Conservation (phyloP, 2,113 vertebrate species). For the Desmodus rotundus region DNA sequence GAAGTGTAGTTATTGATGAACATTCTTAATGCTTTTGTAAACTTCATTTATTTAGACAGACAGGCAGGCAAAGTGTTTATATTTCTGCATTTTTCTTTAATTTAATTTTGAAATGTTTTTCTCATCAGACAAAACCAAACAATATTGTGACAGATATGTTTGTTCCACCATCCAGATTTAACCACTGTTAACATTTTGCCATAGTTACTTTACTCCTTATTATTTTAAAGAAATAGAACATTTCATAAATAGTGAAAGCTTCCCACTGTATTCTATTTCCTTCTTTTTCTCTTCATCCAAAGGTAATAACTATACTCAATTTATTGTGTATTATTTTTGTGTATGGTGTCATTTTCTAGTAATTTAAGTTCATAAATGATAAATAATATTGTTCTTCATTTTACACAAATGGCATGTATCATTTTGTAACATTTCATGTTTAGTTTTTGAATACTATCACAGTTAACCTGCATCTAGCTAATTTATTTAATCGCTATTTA, state of each 20-base stretch:
- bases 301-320: background rate
- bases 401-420: background rate
- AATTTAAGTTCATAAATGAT: background rate
- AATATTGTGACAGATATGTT: background rate
- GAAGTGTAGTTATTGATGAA: background rate
- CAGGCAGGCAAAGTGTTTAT: background rate
- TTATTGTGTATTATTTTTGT: background rate
- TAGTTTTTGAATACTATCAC: background rate
- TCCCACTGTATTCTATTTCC: background rate
- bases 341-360: background rate
- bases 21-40: background rate
- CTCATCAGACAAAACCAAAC: background rate
- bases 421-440: background rate
- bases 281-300: background rate
- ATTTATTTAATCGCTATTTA: background rate
- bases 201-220: background rate
- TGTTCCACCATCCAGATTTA: background rate
- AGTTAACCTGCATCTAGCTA: background rate
- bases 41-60: background rate
- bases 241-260: background rate
- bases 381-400: background rate
- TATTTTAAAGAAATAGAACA: background rate
- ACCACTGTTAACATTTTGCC: background rate
- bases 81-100: background rate
- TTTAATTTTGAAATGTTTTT: background rate